Evolutionary conservation across 2,113 vertebrate species (phyloP).

Genomic region (Thymallus thymallus): DNA sequence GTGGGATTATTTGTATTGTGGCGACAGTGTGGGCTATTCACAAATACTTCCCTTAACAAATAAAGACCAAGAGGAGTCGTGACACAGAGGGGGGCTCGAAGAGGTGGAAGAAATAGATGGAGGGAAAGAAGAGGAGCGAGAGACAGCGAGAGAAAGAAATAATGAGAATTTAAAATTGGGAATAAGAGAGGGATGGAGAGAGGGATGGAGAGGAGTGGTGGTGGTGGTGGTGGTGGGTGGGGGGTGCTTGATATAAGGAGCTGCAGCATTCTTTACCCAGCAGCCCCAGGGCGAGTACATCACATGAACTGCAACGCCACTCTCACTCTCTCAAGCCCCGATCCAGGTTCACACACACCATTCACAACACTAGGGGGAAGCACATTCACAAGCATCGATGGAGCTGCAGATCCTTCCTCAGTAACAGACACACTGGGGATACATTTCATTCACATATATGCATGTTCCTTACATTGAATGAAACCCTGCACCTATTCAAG

Average conservation of each 20-base stretch:
- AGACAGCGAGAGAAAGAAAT: too few relatives aligned
- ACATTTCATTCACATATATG: not conserved
- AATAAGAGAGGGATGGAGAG: too few relatives aligned
- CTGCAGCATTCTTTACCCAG: slow-evolving; percentile 53
- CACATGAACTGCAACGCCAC: slow-evolving; percentile 58
- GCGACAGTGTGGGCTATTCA: too few relatives aligned
- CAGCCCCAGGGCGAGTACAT: slow-evolving; percentile 65
- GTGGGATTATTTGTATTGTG: too few relatives aligned
- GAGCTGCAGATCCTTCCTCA: slow-evolving; percentile 39
- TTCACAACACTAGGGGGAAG: not conserved
- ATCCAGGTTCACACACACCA: slow-evolving; percentile 5
- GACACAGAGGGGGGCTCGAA: too few relatives aligned
- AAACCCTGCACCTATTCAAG: too few relatives aligned
- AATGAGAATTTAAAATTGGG: too few relatives aligned
- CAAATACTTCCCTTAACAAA: too few relatives aligned
- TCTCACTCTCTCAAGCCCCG: slow-evolving; percentile 15
- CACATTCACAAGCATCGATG: slow-evolving; percentile 58
- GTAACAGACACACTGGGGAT: slow-evolving; percentile 6
- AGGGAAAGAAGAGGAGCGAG: too few relatives aligned
- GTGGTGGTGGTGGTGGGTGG: not conserved
- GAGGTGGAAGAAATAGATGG: too few relatives aligned
- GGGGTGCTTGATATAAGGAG: slow-evolving; percentile 36
- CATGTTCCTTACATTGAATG: too few relatives aligned
- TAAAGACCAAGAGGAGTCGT: too few relatives aligned
- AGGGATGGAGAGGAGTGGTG: not conserved